Conservation (phyloP, 2,888 invertebrate species). For the Macaria notata region DNA sequence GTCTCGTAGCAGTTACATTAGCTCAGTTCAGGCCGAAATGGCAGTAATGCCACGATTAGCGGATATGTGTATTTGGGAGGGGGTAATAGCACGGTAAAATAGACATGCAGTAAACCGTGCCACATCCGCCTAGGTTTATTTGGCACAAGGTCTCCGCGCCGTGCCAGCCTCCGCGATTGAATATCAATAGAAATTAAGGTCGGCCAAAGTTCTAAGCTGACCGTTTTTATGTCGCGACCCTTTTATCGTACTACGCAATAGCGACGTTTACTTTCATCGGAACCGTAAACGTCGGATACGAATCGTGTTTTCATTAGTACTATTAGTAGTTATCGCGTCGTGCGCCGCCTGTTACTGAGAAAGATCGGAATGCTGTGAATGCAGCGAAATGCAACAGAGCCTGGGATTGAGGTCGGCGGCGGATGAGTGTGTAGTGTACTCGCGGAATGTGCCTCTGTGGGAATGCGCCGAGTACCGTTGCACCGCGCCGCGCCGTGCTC, state of each 20-base stretch:
- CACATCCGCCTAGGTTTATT: constrained; percentile 48
- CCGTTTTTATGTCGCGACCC: constrained; percentile 17
- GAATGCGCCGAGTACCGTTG: constrained; percentile 81
- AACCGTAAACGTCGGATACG: constrained; percentile 1
- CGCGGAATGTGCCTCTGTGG: constrained; percentile 75
- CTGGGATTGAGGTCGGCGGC: constrained; percentile 65
- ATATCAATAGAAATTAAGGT: constrained; percentile 27
- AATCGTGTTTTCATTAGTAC: constrained; percentile 6
- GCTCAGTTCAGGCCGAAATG: too few species aligned
- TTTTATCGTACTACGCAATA: constrained; percentile 11
- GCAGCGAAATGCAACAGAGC: constrained; percentile 29
- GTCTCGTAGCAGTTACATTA: too few species aligned
- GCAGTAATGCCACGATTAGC: too few species aligned
- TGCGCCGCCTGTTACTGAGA: constrained; percentile 34
- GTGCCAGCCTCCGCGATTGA: constrained; percentile 32
- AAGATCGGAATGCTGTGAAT: constrained; percentile 31
- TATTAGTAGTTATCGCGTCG: not conserved
- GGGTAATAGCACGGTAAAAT: constrained; percentile 10
- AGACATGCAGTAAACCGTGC: constrained; percentile 41
- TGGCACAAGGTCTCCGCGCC: constrained; percentile 46
- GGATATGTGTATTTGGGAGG: too few species aligned
- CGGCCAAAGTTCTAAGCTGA: constrained; percentile 11
- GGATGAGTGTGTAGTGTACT: constrained; percentile 38
- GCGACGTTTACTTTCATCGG: constrained; percentile 8
- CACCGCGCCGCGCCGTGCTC: constrained; percentile 55